phyloP scores from a whole-genome alignment of 2,113 vertebrate genomes.

The Cavia aperea region DNA sequence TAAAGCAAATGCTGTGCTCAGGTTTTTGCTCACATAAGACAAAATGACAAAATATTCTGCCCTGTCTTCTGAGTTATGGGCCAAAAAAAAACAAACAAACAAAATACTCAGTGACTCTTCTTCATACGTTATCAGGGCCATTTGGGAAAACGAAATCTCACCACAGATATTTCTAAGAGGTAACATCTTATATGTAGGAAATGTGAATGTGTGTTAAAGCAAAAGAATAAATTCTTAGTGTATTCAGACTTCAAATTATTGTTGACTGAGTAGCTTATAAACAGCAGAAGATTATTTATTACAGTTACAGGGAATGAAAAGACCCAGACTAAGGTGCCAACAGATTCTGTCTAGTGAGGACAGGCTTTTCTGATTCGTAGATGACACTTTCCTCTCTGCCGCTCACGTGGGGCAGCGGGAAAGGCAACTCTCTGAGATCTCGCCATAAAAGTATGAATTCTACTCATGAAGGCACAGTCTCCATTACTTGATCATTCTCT shows the following conservation, averaged over 20 bases:
- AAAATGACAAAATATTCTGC: conserved; percentile 13
- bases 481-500: not conserved
- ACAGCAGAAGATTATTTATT: not conserved
- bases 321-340: not conserved
- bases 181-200: not conserved
- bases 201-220: not conserved
- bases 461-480: not conserved
- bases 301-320: not conserved
- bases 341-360: not conserved
- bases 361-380: not conserved
- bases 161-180: not conserved
- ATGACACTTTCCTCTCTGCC: not conserved
- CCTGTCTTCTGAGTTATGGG: not conserved
- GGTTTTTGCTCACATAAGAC: not conserved
- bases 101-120: not conserved
- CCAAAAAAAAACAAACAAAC: not conserved
- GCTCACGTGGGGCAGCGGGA: not conserved
- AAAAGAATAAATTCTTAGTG: not conserved
- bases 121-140: not conserved
- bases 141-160: conserved; percentile 1
- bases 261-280: not conserved
- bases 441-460: not conserved
- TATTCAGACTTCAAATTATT: not conserved
- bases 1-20: not conserved
- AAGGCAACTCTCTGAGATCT: not conserved